phyloP scores from a whole-genome alignment of 2,113 vertebrate species.

The Petrocephalus microphthalmus region DNA sequence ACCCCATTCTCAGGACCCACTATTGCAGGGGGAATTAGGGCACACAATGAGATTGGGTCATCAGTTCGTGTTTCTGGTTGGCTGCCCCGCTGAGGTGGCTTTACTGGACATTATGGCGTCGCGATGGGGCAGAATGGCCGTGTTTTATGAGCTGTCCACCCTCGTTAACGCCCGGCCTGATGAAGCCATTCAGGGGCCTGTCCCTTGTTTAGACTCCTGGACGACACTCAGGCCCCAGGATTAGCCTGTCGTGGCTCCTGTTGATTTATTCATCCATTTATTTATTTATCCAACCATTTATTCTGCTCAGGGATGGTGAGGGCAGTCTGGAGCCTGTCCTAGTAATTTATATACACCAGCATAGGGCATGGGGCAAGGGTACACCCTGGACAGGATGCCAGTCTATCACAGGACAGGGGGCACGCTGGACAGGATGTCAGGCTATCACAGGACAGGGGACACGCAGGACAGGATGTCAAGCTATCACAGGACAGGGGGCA shows the following conservation, averaged over 20 bases:
- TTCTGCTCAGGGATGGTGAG: neutral
- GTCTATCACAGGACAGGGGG: too few relatives aligned
- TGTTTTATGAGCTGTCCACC: slow-evolving; percentile 71
- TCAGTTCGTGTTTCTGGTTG: slow-evolving; percentile 55
- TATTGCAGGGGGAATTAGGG: slow-evolving; percentile 39
- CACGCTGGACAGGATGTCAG: neutral
- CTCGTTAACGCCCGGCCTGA: slow-evolving; percentile 70
- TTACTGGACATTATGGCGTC: slow-evolving; percentile 73
- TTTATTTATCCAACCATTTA: neutral
- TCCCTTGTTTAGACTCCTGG: slow-evolving; percentile 50
- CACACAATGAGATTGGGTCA: slow-evolving; percentile 50
- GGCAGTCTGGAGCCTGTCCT: neutral
- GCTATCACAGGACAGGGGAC: neutral
- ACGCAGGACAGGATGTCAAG: neutral
- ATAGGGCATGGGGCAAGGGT: neutral
- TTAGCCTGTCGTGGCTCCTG: slow-evolving; percentile 39
- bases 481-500: too few relatives aligned
- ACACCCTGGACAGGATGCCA: neutral
- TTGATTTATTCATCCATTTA: neutral
- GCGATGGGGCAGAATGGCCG: slow-evolving; percentile 69
- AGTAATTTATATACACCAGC: neutral
- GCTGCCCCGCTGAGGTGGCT: slow-evolving; percentile 65
- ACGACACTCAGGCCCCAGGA: slow-evolving; percentile 55
- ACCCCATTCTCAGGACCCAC: slow-evolving; percentile 39
- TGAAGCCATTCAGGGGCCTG: slow-evolving; percentile 66